Percentiles rank a stretch among this genome's conserved stretches.
Conservation (phyloP, 53 echinoderm and acorn worm genomes). For the Crossaster papposus region DNA sequence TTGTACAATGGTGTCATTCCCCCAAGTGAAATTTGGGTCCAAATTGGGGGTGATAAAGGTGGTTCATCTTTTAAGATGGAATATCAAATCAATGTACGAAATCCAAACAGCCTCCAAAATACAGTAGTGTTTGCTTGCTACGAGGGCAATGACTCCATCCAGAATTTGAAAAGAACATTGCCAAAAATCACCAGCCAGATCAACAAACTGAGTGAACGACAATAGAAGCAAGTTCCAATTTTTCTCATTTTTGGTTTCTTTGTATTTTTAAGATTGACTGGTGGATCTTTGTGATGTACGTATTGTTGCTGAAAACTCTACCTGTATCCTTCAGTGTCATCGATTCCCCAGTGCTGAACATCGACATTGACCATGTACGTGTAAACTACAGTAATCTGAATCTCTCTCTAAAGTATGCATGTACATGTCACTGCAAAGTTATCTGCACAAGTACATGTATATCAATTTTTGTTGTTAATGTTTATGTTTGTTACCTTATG, state of each 20-base stretch:
- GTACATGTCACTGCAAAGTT: no score
- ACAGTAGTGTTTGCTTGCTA: no score
- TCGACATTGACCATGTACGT: conserved; percentile 29
- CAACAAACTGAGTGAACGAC: neutral
- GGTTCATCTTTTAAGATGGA: conserved; percentile 25
- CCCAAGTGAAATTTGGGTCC: conserved; percentile 7
- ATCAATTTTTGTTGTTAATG: no score
- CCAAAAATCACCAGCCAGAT: conserved; percentile 22
- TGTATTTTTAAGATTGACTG: no score
- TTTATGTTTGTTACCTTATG: neutral
- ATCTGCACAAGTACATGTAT: no score
- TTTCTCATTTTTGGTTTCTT: no score
- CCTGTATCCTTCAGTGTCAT: conserved; percentile 35
- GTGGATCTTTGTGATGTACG: no score
- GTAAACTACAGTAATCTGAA: neutral
- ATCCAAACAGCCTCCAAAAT: no score
- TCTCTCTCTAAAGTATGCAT: neutral
- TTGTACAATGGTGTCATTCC: conserved; percentile 55
- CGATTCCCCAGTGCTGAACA: neutral
- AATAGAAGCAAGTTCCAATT: neutral
- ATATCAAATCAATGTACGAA: conserved; percentile 40
- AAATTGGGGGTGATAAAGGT: conserved; percentile 45
- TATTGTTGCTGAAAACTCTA: neutral
- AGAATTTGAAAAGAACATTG: conserved; percentile 4
- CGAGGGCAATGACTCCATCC: neutral